A percentile compares a stretch with the other conserved stretches of the same genome.
Conservation (phyloP, 2,888 invertebrate genomes). For the Candidula unifasciata region DNA sequence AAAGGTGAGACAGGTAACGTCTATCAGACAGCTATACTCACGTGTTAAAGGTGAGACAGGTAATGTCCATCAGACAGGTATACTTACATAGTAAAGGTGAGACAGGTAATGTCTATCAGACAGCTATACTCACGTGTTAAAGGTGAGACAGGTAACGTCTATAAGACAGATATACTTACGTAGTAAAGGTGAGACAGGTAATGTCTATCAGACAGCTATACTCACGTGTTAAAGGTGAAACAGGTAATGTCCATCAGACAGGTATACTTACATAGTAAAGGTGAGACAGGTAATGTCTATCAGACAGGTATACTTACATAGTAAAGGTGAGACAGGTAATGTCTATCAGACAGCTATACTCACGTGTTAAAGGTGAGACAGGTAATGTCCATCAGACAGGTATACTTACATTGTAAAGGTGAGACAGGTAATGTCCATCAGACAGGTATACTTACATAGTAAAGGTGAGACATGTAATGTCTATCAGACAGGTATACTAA, state of each 20-base stretch:
- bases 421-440: not conserved
- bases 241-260: too few species aligned
- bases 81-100: not conserved
- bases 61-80: not conserved
- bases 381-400: too few species aligned
- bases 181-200: not conserved
- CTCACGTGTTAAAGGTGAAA: too few species aligned
- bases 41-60: not conserved
- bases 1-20: conserved; percentile 1
- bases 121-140: not conserved
- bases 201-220: too few species aligned
- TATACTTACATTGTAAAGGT: not conserved
- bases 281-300: not conserved
- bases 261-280: not conserved
- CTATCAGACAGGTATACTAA: not conserved
- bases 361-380: too few species aligned
- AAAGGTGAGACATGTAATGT: conserved; percentile 82
- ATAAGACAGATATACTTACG: not conserved
- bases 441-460: conserved; percentile 87
- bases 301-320: not conserved
- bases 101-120: not conserved
- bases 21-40: not conserved
- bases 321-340: not conserved
- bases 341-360: too few species aligned
- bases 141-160: not conserved